Conservation (phyloP, 2,888 invertebrate genomes). For the Volucella bombylans region DNA sequence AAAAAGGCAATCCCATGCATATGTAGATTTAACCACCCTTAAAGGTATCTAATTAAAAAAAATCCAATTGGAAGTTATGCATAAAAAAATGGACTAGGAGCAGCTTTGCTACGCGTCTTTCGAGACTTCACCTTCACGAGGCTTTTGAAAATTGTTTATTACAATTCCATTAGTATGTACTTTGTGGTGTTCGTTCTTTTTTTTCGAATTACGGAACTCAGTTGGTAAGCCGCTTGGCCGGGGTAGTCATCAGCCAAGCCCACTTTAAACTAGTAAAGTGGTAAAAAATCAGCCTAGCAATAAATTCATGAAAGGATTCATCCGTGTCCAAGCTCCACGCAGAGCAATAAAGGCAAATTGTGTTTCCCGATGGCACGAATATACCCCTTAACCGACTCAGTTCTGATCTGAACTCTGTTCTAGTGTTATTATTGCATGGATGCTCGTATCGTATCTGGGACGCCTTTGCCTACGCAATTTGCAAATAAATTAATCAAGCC, state of each 20-base stretch:
- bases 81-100: conserved; percentile 4
- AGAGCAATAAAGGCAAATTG: conserved; percentile 52
- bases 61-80: neutral
- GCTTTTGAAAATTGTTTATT: conserved; percentile 54
- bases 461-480: conserved; percentile 71
- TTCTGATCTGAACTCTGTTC: conserved; percentile 21
- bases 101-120: neutral
- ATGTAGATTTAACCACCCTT: conserved; percentile 22
- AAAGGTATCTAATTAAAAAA: conserved; percentile 37
- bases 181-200: conserved; percentile 34
- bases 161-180: conserved; percentile 61
- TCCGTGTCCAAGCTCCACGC: conserved; percentile 42
- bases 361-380: conserved; percentile 7
- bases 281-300: conserved; percentile 41
- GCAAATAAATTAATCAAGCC: conserved; percentile 73
- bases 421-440: conserved; percentile 1
- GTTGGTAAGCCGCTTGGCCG: conserved; percentile 35
- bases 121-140: neutral
- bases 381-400: conserved; percentile 32
- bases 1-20: conserved; percentile 38
- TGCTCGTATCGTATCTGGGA: conserved; percentile 33
- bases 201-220: conserved; percentile 48
- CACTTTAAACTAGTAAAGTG: conserved; percentile 58
- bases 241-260: conserved; percentile 52
- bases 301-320: conserved; percentile 59